Evolutionary conservation across 2,113 vertebrate species (phyloP).

Genomic region (Naja naja): DNA sequence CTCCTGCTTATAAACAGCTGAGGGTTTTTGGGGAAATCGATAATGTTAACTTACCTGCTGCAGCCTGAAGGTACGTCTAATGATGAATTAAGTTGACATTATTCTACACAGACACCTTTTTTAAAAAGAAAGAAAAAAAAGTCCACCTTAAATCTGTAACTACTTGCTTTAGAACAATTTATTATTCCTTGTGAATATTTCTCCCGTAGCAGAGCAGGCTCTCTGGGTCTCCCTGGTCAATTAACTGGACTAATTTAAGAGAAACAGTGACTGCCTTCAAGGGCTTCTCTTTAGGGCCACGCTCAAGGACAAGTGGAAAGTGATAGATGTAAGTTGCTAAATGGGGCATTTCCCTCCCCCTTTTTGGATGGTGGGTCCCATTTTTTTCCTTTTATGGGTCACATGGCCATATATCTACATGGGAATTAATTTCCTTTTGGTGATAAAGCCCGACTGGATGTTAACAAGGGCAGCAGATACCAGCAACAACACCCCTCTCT

Average conservation of each 20-base stretch:
- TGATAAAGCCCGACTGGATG: background rate
- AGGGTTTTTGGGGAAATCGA: background rate
- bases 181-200: background rate
- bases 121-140: background rate
- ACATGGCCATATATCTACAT: background rate
- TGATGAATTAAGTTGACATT: background rate
- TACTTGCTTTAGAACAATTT: background rate
- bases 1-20: background rate
- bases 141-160: background rate
- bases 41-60: background rate
- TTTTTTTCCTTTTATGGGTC: background rate
- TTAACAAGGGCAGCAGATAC: background rate
- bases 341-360: background rate
- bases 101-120: background rate
- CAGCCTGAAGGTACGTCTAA: background rate
- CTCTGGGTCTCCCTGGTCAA: background rate
- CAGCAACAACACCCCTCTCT: background rate
- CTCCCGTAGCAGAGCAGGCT: fast-evolving
- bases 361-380: background rate
- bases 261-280: background rate
- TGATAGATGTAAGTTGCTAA: background rate
- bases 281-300: background rate
- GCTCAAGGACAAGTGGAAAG: background rate
- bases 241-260: background rate
- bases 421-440: conserved; percentile 19